These are phyloP conservation scores for Shinisaurus crocodilurus DNA, from an alignment of 2,113 vertebrate genomes.

Conservation along the genomic window DNA sequence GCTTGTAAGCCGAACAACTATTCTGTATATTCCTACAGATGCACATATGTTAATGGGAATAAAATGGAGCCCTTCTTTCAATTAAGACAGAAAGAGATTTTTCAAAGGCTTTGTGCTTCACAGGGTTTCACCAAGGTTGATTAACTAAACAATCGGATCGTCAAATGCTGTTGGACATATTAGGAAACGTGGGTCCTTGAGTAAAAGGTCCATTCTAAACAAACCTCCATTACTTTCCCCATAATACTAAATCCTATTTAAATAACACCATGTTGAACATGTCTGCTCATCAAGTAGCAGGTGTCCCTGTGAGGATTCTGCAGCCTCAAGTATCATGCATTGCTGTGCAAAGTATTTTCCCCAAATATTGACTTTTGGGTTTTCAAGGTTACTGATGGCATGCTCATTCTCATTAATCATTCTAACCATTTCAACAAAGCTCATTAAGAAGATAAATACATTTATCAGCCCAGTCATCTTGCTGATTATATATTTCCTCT, in stretches of 20 bases:
- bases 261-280: conserved; percentile 71
- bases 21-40: not conserved
- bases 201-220: conserved; percentile 57
- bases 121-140: conserved; percentile 44
- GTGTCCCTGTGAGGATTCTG: conserved; percentile 60
- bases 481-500: conserved; percentile 65
- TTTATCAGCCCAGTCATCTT: conserved; percentile 72
- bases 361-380: conserved; percentile 75
- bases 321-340: conserved; percentile 59
- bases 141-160: conserved; percentile 47
- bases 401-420: conserved; percentile 59
- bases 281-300: conserved; percentile 64
- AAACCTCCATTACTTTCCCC: conserved; percentile 28
- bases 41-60: not conserved
- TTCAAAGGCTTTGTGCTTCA: conserved; percentile 23
- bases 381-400: conserved; percentile 76
- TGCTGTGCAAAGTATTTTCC: conserved; percentile 58
- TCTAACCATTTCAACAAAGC: conserved; percentile 66
- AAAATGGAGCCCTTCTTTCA: not conserved
- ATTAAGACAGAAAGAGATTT: conserved; percentile 22
- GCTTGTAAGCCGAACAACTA: not conserved
- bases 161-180: conserved; percentile 51
- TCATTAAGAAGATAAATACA: conserved; percentile 75
- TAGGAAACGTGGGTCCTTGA: conserved; percentile 51
- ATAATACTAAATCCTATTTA: conserved; percentile 73